Evolutionary conservation across 2,888 invertebrate genomes (phyloP), one percentile per base, ranked within the genome.

Genomic region (Didymodactylos carnosus): DNA sequence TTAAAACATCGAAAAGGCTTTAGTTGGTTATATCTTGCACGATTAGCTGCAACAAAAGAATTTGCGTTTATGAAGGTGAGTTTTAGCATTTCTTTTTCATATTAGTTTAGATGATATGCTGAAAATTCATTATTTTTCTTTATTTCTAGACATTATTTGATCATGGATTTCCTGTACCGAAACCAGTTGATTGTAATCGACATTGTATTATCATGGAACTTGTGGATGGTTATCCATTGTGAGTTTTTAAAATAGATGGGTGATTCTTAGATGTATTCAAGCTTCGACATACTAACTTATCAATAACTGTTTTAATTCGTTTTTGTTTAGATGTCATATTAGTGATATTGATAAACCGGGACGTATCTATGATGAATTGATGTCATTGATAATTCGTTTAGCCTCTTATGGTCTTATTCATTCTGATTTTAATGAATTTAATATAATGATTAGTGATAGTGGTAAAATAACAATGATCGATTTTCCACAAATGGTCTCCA

Each of bases 401-500:
- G 98, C 90, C 35, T 90, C 91, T 85, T 89, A 91, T 79, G 98
- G 98, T 0, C 91, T 99, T 4, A 97, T 99, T 78, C 98, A 98
- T 82, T 92, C 95, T 0, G 98, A 98, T 86, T 98, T 95, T 83
- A 98, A 99, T 82, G 98, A 98, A 85, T 98, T 99, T 84, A 98
- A 98, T 83, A 88, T 99, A 76, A 92, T 99, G 89, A 76, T 87
- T 23, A 80, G 27, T 41, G 74, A 88, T 46, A 87, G 88, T 72
- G 89, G 90, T 0, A 88, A 89, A 25, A 76, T 83, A 53, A 81
- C 93, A 0, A 85, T 98, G 78, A 95, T 97, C 76, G 98, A 99
- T 86, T 98, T 98, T 83, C 98, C 98, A 0, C 98, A 98, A 86
- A 98, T 98, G 95, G 88, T 98, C 73, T 94, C 95, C 10, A 94